Evolutionary conservation across 2,797 vertebrate species (phyloP).

Genomic region (Xenopus petersii): DNA sequence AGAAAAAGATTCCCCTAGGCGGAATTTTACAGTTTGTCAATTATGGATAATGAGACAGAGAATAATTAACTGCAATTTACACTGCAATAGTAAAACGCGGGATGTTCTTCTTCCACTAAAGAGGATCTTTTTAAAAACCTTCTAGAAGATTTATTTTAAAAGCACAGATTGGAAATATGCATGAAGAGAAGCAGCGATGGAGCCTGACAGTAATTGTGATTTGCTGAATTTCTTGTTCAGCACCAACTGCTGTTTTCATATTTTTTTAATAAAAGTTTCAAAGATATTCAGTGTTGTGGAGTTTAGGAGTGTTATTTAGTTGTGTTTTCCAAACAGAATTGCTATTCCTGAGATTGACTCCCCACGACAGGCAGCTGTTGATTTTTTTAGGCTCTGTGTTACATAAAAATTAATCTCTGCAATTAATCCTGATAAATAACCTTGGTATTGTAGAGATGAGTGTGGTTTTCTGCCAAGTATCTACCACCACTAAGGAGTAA

Average conservation of each 20-base stretch:
- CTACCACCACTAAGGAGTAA: conserved; percentile 1
- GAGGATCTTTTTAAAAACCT: background rate
- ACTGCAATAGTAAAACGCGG: background rate
- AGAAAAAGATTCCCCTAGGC: background rate
- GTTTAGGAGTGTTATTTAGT: conserved; percentile 1
- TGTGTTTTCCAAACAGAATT: background rate
- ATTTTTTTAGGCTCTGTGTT: background rate
- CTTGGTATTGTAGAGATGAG: background rate
- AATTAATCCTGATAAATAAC: conserved; percentile 12
- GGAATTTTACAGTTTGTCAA: background rate
- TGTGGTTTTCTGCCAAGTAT: background rate
- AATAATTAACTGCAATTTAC: conserved; percentile 1
- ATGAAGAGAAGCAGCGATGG: background rate
- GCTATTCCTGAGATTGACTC: background rate
- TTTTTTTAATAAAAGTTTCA: conserved; percentile 11
- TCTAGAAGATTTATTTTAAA: background rate
- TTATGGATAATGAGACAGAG: conserved; percentile 9
- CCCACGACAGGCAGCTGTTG: background rate
- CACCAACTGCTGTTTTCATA: conserved; percentile 5
- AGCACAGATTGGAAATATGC: conserved; percentile 6
- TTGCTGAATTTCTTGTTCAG: conserved; percentile 5
- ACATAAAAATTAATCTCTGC: background rate
- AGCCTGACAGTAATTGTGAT: conserved; percentile 7
- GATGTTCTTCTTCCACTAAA: background rate
- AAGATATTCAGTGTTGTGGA: background rate